phyloP scores from a whole-genome alignment of 92 coral and sea anemone species.

The Actinernus sp. region DNA sequence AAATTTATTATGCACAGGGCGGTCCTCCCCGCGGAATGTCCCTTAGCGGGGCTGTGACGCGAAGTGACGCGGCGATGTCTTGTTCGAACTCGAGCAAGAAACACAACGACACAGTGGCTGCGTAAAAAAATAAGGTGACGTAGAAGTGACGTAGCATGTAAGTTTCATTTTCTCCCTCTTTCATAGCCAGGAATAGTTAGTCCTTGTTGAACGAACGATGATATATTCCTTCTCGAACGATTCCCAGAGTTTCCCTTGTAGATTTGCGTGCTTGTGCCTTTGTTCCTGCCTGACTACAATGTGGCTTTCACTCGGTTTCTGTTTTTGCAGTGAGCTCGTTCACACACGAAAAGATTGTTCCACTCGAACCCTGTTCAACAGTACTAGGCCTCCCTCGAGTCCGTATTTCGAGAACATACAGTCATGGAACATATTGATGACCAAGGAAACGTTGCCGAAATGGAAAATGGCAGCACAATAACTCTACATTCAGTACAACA shows the following conservation, averaged over 20 bases:
- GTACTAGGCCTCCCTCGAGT: conserved; percentile 33
- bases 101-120: conserved; percentile 99
- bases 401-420: conserved; percentile 20
- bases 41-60: conserved; percentile 87
- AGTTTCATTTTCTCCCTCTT: conserved; percentile 98
- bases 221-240: conserved; percentile 12
- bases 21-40: conserved; percentile 72
- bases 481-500: conserved; percentile 80
- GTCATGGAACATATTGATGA: conserved; percentile 97
- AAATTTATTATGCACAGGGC: conserved; percentile 66
- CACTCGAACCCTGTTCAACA: conserved; percentile 16
- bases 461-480: conserved; percentile 88
- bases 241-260: conserved; percentile 33
- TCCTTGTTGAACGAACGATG: conserved; percentile 29
- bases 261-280: conserved; percentile 43
- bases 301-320: conserved; percentile 74
- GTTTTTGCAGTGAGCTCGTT: conserved; percentile 57
- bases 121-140: conserved; percentile 99
- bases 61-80: conserved; percentile 89
- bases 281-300: conserved; percentile 73
- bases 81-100: conserved; percentile 93
- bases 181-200: conserved; percentile 29
- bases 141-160: conserved; percentile 99
- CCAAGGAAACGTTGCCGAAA: conserved; percentile 82
- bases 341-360: conserved; percentile 49